These are phyloP conservation scores for Aricia artaxerxes DNA, from an alignment of 2,888 invertebrate genomes.

Conservation along the genomic window DNA sequence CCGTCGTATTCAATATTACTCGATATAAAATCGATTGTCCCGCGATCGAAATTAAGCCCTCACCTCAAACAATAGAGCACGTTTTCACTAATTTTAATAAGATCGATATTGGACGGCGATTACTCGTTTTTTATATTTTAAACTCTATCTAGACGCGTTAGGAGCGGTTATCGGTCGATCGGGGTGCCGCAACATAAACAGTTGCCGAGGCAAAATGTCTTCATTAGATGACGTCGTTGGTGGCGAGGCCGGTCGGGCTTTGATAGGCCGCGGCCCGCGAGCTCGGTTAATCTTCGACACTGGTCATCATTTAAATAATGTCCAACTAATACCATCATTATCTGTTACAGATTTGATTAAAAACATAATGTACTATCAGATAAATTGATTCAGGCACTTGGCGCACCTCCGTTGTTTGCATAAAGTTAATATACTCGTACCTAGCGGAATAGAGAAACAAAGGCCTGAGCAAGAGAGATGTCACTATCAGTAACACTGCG, in stretches of 20 bases:
- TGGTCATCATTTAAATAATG: slow-evolving; percentile 15
- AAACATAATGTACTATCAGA: background rate
- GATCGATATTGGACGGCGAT: slow-evolving; percentile 6
- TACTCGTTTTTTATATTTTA: background rate
- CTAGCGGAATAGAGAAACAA: too few relatives aligned
- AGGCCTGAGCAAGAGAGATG: too few relatives aligned
- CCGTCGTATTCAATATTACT: slow-evolving; percentile 8
- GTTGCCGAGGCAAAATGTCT: slow-evolving; percentile 63
- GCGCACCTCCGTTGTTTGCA: background rate
- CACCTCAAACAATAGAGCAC: slow-evolving; percentile 27
- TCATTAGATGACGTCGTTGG: slow-evolving; percentile 66
- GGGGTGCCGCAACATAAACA: slow-evolving; percentile 53
- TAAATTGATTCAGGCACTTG: background rate
- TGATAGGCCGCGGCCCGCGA: slow-evolving; percentile 28
- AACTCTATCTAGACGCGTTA: slow-evolving; percentile 21
- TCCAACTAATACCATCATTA: background rate
- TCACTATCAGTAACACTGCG: too few relatives aligned
- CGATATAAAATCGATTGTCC: slow-evolving; percentile 4
- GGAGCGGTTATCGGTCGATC: slow-evolving; percentile 35
- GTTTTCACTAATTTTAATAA: slow-evolving; percentile 20
- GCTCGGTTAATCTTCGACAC: slow-evolving; percentile 12
- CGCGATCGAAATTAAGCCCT: slow-evolving; percentile 29
- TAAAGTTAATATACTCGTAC: too few relatives aligned
- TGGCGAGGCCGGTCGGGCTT: slow-evolving; percentile 46
- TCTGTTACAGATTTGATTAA: background rate